phyloP scores from a whole-genome alignment of 2,888 invertebrate genomes.

The Dynastes tityus region DNA sequence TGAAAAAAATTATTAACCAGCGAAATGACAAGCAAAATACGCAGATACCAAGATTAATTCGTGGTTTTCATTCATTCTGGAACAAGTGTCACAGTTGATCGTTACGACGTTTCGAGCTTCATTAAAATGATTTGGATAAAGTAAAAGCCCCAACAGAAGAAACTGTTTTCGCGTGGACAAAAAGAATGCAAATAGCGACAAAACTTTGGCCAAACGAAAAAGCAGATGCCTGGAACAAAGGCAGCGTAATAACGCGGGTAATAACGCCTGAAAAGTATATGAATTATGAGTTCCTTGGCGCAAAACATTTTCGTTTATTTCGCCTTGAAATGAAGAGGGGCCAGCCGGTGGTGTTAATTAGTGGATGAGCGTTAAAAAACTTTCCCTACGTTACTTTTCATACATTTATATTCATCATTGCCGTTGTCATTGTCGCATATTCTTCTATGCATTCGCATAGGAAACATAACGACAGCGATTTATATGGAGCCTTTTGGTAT shows the following conservation, averaged over 20 bases:
- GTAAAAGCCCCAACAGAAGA: too few relatives aligned
- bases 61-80: too few relatives aligned
- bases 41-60: too few relatives aligned
- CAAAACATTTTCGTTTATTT: conserved; percentile 60
- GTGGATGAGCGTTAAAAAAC: conserved; percentile 58
- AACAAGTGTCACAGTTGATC: too few relatives aligned
- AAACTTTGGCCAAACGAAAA: conserved; percentile 18
- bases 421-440: conserved; percentile 28
- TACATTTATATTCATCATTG: conserved; percentile 50
- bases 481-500: conserved; percentile 25
- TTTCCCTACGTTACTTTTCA: conserved; percentile 52
- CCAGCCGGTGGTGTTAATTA: conserved; percentile 58
- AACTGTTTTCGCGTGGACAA: too few relatives aligned
- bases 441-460: conserved; percentile 43
- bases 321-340: conserved; percentile 52
- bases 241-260: conserved; percentile 57
- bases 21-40: too few relatives aligned
- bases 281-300: conserved; percentile 63
- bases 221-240: conserved; percentile 20
- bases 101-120: too few relatives aligned
- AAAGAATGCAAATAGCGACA: conserved; percentile 27
- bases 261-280: conserved; percentile 66
- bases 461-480: conserved; percentile 43
- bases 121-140: too few relatives aligned
- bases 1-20: too few relatives aligned